Base-by-base conservation (phyloP, 2,797 vertebrate species). In the Valencia hispanica region DNA sequence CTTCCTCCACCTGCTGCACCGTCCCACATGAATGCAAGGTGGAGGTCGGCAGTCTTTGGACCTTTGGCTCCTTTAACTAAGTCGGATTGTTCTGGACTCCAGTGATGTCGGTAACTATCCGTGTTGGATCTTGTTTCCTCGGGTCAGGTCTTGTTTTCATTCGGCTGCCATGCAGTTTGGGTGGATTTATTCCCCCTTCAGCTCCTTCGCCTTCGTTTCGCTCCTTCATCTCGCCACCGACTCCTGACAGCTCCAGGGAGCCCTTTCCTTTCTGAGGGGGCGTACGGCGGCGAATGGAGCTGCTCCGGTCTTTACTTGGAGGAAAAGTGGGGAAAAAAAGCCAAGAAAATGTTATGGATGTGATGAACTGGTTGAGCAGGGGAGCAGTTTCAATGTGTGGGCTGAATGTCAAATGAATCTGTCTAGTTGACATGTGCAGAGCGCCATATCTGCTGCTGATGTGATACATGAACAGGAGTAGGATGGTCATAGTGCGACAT, bases 341-440 rank as follows among this genome's bases (percentile, higher is more conserved):
- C 10, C 63, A 69, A 76, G 79, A 78, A 83, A 80, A 69, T 20
- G 73, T 68, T 75, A 32, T 55, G 63, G 84, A 70, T 61, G 22
- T 73, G 80, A 36, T 87, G 59, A 81, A 72, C 69, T 79, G 79
- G 25, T 74, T 79, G 68, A 77, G 75, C 74, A 81, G 70, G 73
- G 76, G 72, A 75, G 61, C 76, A 0, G 48, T 30, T 68, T 88
- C 75, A 17, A 48, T 84, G 88, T 48, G 90, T 92, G 87, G 90
- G 89, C 50, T 87, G 86, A 87, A 88, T 90, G 87, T 88, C 87
- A 87, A 85, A 89, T 84, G 76, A 89, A 86, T 86, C 78, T 84
- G 85, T 86, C 84, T 85, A 82, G 86, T 86, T 91, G 88, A 89
- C 88, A 82, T 89, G 84, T 87, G 86, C 83, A 90, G 86, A 92